Conservation (phyloP, 2,113 vertebrate genomes). For the Athene cunicularia region DNA sequence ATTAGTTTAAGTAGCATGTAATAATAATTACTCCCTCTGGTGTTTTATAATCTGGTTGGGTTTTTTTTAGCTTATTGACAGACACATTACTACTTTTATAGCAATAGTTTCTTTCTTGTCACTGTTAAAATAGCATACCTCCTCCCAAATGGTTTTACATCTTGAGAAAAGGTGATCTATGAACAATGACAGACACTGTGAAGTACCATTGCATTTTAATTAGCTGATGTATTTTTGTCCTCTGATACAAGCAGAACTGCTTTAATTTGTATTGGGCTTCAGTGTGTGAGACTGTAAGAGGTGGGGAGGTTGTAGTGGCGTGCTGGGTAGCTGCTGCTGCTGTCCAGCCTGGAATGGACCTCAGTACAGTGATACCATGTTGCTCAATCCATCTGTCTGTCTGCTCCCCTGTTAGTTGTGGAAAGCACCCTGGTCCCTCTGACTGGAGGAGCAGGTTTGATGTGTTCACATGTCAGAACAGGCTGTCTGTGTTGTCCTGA, state of each 20-base stretch:
- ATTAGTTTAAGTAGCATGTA: not conserved
- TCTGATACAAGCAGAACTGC: not conserved
- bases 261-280: not conserved
- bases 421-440: not conserved
- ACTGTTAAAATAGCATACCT: not conserved
- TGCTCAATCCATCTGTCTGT: fast-evolving
- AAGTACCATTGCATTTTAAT: not conserved
- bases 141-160: not conserved
- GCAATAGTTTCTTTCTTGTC: not conserved
- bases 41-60: not conserved
- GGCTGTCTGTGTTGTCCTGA: not conserved
- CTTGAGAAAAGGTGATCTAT: not conserved
- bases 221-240: not conserved
- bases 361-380: not conserved
- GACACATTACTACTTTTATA: not conserved
- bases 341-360: not conserved
- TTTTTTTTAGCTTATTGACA: not conserved
- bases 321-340: not conserved
- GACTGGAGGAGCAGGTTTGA: not conserved
- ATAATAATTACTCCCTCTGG: not conserved
- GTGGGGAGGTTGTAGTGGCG: too few species aligned
- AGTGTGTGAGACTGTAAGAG: not conserved
- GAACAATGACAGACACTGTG: not conserved
- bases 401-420: not conserved
- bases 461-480: fast-evolving